Evolutionary conservation across 2,888 invertebrate species (phyloP), one percentile per base, ranked within the genome.

Genomic region (Andricus curvator): DNA sequence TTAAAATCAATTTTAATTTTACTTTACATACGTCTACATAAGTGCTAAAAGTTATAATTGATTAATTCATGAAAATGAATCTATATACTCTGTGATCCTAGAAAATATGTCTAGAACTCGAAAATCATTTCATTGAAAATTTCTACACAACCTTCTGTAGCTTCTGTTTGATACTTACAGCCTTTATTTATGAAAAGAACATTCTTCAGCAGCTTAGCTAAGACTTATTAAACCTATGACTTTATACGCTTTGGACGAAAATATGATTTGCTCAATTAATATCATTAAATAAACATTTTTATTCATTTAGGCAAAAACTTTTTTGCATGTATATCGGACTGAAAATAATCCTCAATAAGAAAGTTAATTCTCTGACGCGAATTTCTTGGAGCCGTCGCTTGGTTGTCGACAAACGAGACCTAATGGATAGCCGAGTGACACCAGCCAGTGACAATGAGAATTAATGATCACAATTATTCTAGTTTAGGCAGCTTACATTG

Each of bases 401-500:
- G 51, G 56, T n/a, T 74, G 29, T 56, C 74, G 41, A 77, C 56
- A 84, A 85, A 85, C 82, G 77, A 83, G 81, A 66, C 60, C 76
- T 76, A 81, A 84, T 80, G 68, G 80, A 82, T 67, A 68, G 44
- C 51, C 33, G 74, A 74, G 33, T 74, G 74, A 29, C 74, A 74
- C n/a, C 29, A 56, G 78, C 68, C 79, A 82, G 77, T 81, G 78
- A 78, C 80, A 81, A 85, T 85, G 70, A 82, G 81, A 83, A 87
- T 85, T 82, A 83, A 82, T 84, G 84, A 81, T 77, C 78, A 78
- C 70, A 82, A 84, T 87, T 82, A 81, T 78, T 74, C 37, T 80
- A 67, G 81, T 82, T 81, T 79, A 67, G 78, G 78, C 78, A 51
- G 78, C 77, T 70, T 74, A 81, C 78, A 77, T 77, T 78, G 79